These are phyloP conservation scores for Tamandua tetradactyla DNA, from an alignment of 2,797 vertebrate genomes.

Conservation along the genomic window DNA sequence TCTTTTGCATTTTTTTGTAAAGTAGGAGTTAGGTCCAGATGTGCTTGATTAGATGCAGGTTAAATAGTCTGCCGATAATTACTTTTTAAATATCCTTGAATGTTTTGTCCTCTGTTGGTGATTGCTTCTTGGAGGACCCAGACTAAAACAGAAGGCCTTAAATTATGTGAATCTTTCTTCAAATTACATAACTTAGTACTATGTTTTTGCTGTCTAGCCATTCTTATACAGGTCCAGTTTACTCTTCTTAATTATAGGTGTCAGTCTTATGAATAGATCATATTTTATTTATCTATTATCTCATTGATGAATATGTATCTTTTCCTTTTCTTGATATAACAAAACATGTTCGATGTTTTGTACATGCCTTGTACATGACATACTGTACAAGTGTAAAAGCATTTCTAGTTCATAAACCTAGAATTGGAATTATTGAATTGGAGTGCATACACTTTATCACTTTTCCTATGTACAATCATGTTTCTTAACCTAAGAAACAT, in stretches of 20 bases:
- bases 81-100: not conserved
- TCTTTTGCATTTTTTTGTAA: not conserved
- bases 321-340: not conserved
- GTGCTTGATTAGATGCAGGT: not conserved
- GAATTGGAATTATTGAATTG: not conserved
- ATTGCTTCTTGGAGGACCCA: not conserved
- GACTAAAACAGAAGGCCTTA: not conserved
- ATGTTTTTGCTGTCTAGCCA: not conserved
- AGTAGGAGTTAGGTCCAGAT: not conserved
- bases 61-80: not conserved
- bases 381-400: not conserved
- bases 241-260: not conserved
- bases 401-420: not conserved
- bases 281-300: not conserved
- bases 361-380: not conserved
- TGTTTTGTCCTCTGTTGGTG: not conserved
- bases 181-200: not conserved
- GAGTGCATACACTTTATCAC: not conserved
- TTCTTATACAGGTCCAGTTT: not conserved
- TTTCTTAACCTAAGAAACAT: not conserved
- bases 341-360: not conserved
- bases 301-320: not conserved
- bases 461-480: not conserved
- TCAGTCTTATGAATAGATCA: not conserved
- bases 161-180: not conserved